Evolutionary conservation across 2,888 invertebrate species (phyloP), one percentile per base, ranked within the genome.

Genomic region (Malacosoma neustria): DNA sequence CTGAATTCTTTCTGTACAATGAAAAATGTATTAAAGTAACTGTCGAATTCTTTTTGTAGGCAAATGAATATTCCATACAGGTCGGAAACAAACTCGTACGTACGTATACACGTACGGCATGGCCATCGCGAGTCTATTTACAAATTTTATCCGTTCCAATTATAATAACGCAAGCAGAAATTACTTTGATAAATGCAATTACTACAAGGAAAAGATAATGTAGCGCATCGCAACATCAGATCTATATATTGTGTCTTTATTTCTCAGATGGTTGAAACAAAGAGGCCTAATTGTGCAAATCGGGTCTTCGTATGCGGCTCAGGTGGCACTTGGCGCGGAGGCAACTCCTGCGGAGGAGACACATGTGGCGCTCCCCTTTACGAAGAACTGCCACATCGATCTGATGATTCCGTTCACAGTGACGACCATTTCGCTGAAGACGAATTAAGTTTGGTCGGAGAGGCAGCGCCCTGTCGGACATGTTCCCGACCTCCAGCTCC

Each of bases 381-480:
- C 74, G 94, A 94, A 75, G 94, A 94, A 63, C 86, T 95, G 32
- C 89, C 89, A 0, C 88, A 88, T 43, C 84, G 89, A 41, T 91
- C 90, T 7, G 87, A 90, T 29, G 87, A 87, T 54, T 82, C 84
- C 29, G 57, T 86, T 13, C 91, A 90, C 60, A 93, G 93, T 61
- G 94, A 94, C 61, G 94, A 94, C 58, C 94, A 94, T 60, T 94
- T 94, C 61, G 94, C 94, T 34, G 94, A 94, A 74, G 94, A 94
- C 63, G 94, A 94, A 61, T 85, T 94, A 9, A 92, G 85, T 40
- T 67, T 85, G 7, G 85, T 84, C 1, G 87, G 72, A 46, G 87
- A 71, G 72, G 82, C 79, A 36, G 85, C 76, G 4, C 86, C 75
- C 7, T 85, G 84, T 57, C 68, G 84, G 45, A 77, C 80, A 32